phyloP scores from a whole-genome alignment of 2,888 invertebrate species.

The Spodoptera exigua region DNA sequence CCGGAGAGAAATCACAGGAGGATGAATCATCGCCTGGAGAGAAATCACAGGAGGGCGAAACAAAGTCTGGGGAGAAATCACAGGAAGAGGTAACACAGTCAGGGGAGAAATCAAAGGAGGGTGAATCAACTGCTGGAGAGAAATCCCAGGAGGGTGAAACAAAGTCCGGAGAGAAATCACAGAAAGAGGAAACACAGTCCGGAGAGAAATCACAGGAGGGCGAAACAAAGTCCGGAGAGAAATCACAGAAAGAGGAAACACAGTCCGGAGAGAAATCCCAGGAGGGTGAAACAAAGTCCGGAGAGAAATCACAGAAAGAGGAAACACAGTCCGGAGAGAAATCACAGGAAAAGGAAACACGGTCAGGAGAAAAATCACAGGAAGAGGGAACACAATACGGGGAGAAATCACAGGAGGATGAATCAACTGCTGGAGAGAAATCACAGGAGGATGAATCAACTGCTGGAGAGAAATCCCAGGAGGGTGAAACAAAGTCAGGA shows the following conservation, averaged over 20 bases:
- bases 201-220: background rate
- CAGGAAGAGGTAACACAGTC: background rate
- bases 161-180: too few relatives aligned
- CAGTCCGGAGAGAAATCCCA: background rate
- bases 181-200: background rate
- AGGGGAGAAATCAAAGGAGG: background rate
- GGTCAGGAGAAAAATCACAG: too few relatives aligned
- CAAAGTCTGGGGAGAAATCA: background rate
- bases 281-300: too few relatives aligned
- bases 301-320: too few relatives aligned
- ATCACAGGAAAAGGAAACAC: background rate
- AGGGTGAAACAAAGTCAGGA: too few relatives aligned
- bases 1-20: background rate
- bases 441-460: too few relatives aligned
- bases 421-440: too few relatives aligned
- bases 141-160: background rate
- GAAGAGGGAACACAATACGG: background rate
- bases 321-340: too few relatives aligned
- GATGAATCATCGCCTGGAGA: background rate
- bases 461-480: background rate
- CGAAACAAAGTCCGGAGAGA: too few relatives aligned
- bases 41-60: too few relatives aligned
- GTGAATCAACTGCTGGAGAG: background rate
- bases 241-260: background rate
- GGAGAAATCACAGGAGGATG: background rate